phyloP scores from a whole-genome alignment of 2,113 vertebrate species.

The Brachyhypopomus gauderio region DNA sequence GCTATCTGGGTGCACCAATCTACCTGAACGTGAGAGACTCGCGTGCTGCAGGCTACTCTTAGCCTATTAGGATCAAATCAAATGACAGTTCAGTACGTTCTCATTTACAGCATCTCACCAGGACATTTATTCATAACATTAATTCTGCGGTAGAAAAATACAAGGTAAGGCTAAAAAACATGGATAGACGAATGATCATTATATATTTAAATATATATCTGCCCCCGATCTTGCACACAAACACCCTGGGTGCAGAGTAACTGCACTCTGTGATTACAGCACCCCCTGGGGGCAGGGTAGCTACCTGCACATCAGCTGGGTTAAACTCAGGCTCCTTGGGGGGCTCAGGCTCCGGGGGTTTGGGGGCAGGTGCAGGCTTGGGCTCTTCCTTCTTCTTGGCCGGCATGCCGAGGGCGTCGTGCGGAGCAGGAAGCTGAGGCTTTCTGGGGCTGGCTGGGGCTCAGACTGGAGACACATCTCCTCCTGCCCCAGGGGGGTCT shows the following conservation, averaged over 20 bases:
- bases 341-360: constrained; percentile 73
- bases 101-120: not conserved
- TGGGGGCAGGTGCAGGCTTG: constrained; percentile 79
- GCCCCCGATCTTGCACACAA: too few species aligned
- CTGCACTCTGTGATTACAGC: not conserved
- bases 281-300: constrained; percentile 23
- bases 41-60: not conserved
- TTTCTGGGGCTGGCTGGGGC: constrained; percentile 41
- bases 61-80: not conserved
- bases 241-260: too few species aligned
- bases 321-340: constrained; percentile 83
- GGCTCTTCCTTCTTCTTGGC: constrained; percentile 95
- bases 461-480: constrained; percentile 51
- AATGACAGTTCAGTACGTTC: not conserved
- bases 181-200: not conserved
- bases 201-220: not conserved
- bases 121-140: not conserved
- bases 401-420: constrained; percentile 78
- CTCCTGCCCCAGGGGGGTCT: constrained; percentile 57
- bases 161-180: not conserved
- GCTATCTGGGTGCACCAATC: not conserved
- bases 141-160: not conserved
- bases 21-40: not conserved
- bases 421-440: constrained; percentile 33
- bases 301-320: constrained; percentile 83